Conservation (phyloP, 2,888 invertebrate genomes). For the Torymus auratus region DNA sequence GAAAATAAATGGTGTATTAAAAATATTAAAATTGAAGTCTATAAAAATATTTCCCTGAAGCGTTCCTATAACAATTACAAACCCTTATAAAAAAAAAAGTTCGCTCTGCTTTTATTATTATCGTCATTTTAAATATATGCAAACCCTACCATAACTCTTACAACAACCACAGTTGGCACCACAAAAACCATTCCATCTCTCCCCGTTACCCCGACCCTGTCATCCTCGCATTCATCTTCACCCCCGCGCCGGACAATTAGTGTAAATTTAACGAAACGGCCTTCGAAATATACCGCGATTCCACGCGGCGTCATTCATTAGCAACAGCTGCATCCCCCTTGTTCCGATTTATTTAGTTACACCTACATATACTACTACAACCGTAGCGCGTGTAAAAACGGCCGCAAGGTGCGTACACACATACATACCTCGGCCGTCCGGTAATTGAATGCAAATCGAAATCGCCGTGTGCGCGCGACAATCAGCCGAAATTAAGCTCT, state of each 20-base stretch:
- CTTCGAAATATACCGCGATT: constrained; percentile 47
- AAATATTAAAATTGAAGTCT: too few relatives aligned
- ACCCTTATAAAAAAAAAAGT: too few relatives aligned
- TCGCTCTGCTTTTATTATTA: too few relatives aligned
- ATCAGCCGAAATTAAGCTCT: constrained; percentile 57
- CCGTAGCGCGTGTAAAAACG: too few relatives aligned
- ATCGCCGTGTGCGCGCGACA: constrained; percentile 44
- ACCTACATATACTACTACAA: background rate
- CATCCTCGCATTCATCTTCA: constrained; percentile 34
- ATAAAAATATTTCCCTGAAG: too few relatives aligned
- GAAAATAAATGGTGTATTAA: too few relatives aligned
- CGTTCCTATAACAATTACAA: too few relatives aligned
- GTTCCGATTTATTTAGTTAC: constrained; percentile 47
- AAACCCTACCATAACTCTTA: too few relatives aligned
- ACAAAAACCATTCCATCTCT: too few relatives aligned
- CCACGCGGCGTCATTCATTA: constrained; percentile 48
- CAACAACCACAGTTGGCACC: too few relatives aligned
- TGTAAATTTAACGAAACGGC: constrained; percentile 53
- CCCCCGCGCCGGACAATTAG: constrained; percentile 41
- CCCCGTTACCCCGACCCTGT: background rate
- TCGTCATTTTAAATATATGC: too few relatives aligned
- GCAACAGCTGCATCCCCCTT: constrained; percentile 3
- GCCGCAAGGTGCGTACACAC: too few relatives aligned
- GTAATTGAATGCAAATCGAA: constrained; percentile 58
- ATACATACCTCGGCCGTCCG: background rate